Evolutionary conservation across 2,113 vertebrate genomes (phyloP).

Genomic region (Pyxicephalus adspersus): DNA sequence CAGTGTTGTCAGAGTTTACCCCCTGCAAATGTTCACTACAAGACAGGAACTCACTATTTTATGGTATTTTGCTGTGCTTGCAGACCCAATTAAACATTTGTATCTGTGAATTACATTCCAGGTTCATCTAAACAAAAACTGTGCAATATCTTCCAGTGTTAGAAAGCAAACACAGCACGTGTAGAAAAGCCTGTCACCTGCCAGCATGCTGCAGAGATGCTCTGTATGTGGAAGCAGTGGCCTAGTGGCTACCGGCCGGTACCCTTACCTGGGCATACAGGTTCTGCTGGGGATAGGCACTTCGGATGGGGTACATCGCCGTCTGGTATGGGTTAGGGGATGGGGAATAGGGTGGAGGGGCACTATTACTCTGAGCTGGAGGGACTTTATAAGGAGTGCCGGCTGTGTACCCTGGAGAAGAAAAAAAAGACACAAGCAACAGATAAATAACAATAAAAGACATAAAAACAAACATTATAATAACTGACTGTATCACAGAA

Average conservation of each 20-base stretch:
- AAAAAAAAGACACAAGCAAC: not conserved
- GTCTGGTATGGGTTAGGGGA: conserved; percentile 95
- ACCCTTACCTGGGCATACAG: conserved; percentile 92
- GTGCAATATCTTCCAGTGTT: too few species aligned
- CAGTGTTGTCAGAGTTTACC: too few species aligned
- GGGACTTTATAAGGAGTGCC: conserved; percentile 98
- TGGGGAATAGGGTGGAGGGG: conserved; percentile 94
- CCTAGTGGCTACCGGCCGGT: not conserved
- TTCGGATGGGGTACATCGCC: conserved; percentile 98
- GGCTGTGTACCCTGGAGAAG: conserved; percentile 86
- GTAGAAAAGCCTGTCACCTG: too few species aligned
- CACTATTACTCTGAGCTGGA: conserved; percentile 92
- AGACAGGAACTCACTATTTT: too few species aligned
- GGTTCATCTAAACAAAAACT: too few species aligned
- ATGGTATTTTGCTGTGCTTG: too few species aligned
- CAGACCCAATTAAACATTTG: too few species aligned
- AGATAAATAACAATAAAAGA: not conserved
- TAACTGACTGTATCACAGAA: not conserved
- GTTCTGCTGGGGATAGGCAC: conserved; percentile 99
- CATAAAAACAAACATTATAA: not conserved
- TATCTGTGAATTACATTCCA: too few species aligned
- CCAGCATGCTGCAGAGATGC: too few species aligned
- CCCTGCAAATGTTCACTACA: too few species aligned
- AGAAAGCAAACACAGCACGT: too few species aligned
- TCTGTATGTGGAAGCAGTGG: too few species aligned